Evolutionary conservation across 2,888 invertebrate species (phyloP), one percentile per base, ranked within the genome.

Genomic region (Vesta saturnalis): DNA sequence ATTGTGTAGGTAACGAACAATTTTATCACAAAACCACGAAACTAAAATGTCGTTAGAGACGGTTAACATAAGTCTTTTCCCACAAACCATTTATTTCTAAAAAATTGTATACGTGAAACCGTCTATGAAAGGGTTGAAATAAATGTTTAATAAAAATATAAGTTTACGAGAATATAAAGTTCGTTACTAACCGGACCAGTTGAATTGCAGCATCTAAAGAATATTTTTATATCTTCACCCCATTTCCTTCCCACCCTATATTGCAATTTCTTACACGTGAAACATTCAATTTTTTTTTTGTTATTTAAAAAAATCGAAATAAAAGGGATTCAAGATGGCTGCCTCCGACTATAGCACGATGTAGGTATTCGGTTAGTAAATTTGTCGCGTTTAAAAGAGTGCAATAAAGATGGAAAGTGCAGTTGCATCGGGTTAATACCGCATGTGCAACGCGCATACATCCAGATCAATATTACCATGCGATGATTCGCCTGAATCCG

Each of bases 391-490:
- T 19, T 19, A 52, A 52, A 52, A 52, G 57, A 43, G 59, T 59
- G 64, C 67, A 65, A 69, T 58, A 43, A 66, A 63, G 71, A 68
- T 57, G 54, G 67, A 62, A 68, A 59, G 57, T 71, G 71, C 71
- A 71, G 67, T 67, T 72, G 72, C 72, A 72, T 66, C 52, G 47
- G 58, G 64, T 64, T 10, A 10, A 39, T 39, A 60, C 55, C 69
- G 72, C 67, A 69, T 69, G 69, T 72, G 72, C 72, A 72, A 67
- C 61, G 72, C 69, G 65, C 72, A 67, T 69, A 52, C 56, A 22
- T 39, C 16, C 21, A 52, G 72, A 72, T 72, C 72, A 72, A 72
- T 72, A 72, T 69, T 47, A 57, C 39, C 68, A n/a, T 5, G n/a
- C 39, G 39, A 23, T 60, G 60, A 66, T 64, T 69, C 72, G 71